phyloP scores from a whole-genome alignment of 2,113 vertebrate genomes.

The Chloebia gouldiae region DNA sequence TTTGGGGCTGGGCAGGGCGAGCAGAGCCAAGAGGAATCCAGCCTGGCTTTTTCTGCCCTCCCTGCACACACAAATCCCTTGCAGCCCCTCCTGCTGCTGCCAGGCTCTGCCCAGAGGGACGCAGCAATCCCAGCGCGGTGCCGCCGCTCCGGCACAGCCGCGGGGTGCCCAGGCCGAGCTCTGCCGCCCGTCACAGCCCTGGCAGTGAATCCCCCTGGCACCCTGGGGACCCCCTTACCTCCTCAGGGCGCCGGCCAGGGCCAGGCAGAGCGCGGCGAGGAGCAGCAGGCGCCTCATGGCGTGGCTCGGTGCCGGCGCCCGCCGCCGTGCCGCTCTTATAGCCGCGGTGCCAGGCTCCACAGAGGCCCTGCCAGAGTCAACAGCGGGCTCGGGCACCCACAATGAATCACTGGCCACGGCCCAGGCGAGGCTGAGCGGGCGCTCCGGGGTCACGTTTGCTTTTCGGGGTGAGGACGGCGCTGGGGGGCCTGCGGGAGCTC shows the following conservation, averaged over 20 bases:
- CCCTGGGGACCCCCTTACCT: slow-evolving; percentile 32
- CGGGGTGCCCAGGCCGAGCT: rapidly evolving
- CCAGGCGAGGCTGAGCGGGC: not conserved
- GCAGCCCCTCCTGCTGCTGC: rapidly evolving
- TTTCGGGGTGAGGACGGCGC: not conserved
- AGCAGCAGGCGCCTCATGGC: slow-evolving; percentile 43
- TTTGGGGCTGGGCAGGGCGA: not conserved
- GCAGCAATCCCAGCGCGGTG: rapidly evolving
- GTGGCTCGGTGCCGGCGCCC: not conserved
- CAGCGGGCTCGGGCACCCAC: not conserved
- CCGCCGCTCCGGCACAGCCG: rapidly evolving
- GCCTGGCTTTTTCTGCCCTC: rapidly evolving
- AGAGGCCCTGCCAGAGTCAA: slow-evolving; percentile 30
- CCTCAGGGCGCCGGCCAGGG: not conserved
- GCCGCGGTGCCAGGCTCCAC: not conserved
- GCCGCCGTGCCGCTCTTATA: not conserved
- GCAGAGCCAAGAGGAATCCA: not conserved
- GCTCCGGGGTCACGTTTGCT: not conserved
- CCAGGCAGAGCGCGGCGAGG: not conserved
- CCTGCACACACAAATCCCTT: not conserved
- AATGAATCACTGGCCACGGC: slow-evolving; percentile 27
- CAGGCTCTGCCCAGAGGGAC: not conserved
- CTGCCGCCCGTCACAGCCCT: rapidly evolving
- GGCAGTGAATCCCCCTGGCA: rapidly evolving
- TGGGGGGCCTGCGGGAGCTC: rapidly evolving